Evolutionary conservation across 1,140 invertebrate species (phyloP), one percentile per base, ranked within the genome.

Genomic region (Scaptomyza pallida): DNA sequence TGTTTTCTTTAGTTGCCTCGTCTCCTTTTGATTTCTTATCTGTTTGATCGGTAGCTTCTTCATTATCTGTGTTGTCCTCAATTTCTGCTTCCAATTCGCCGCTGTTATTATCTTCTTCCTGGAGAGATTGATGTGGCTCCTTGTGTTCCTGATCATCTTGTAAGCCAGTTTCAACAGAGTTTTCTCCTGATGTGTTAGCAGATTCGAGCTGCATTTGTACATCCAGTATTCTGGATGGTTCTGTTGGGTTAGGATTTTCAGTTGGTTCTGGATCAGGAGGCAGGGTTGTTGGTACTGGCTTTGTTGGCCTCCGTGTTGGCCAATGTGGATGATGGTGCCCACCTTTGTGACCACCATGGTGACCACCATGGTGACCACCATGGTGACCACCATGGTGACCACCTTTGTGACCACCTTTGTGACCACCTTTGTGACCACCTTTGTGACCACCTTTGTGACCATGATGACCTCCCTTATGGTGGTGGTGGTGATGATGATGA

Each of bases 401-500:
- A 6, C n/a, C n/a, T n/a, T 50, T 8, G 4, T 10, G 41, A 12
- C 17, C 1, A 9, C 19, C 19, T 4, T 21, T 21, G 4, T 21
- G 19, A 21, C 19, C 19, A 21, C 19, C 19, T 2, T 2, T 2
- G 4, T 21, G 19, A 21, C 19, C 19, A 2, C 19, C 19, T 4
- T 21, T 21, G 4, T 45, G 12, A 12, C 16, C 44, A 1, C 5
- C 47, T 30, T 50, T 45, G 6, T 45, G 44, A 33, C 12, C 5
- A 40, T 12, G n/a, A 40, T 40, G 12, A 5, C 9, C 37, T 13
- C 37, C 37, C 6, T 40, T 40, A 8, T 44, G 16, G 15, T 54
- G 40, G 5, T 30, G 56, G 6, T 43, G 21, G 13, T 48, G 55
- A 51, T 67, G 63, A 30, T 67, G 47, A 4, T 50, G 47, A 12